A percentile compares a stretch with the other conserved stretches of the same genome.
Evolutionary conservation across 2,797 vertebrate genomes (phyloP).

Genomic region (Sebastes matsubarae): DNA sequence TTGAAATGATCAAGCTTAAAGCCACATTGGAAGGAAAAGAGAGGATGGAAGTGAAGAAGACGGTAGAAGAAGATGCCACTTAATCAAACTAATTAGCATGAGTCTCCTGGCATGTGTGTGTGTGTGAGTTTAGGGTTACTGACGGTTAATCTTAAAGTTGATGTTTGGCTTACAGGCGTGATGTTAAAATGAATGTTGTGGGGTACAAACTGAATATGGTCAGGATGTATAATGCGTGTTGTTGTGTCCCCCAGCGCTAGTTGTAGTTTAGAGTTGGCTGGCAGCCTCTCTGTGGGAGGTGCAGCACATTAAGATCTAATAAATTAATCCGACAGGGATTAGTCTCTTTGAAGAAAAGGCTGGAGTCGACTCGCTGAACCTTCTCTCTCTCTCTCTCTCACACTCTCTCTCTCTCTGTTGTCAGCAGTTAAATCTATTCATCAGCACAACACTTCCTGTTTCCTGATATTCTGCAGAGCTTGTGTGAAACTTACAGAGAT

Average conservation of each 20-base stretch:
- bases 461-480: slow-evolving; percentile 39
- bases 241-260: slow-evolving; percentile 27
- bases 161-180: background rate
- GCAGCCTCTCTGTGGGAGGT: slow-evolving; percentile 62
- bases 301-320: slow-evolving; percentile 61
- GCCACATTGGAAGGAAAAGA: background rate
- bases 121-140: background rate
- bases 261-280: slow-evolving; percentile 36
- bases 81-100: background rate
- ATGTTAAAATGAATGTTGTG: background rate
- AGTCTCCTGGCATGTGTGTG: background rate
- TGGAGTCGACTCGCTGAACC: slow-evolving; percentile 38
- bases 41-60: background rate
- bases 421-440: slow-evolving; percentile 41
- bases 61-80: too few relatives aligned
- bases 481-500: slow-evolving; percentile 9
- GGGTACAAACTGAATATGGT: background rate
- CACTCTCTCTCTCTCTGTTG: slow-evolving; percentile 8
- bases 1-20: too few relatives aligned
- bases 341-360: slow-evolving; percentile 64
- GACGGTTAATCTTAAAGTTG: background rate
- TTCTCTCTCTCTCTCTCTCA: slow-evolving; percentile 16
- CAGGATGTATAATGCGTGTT: slow-evolving; percentile 5
- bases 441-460: slow-evolving; percentile 59
- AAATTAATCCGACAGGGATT: slow-evolving; percentile 63